phyloP scores from a whole-genome alignment of 2,888 invertebrate genomes.

The Drosophila villosipedis region DNA sequence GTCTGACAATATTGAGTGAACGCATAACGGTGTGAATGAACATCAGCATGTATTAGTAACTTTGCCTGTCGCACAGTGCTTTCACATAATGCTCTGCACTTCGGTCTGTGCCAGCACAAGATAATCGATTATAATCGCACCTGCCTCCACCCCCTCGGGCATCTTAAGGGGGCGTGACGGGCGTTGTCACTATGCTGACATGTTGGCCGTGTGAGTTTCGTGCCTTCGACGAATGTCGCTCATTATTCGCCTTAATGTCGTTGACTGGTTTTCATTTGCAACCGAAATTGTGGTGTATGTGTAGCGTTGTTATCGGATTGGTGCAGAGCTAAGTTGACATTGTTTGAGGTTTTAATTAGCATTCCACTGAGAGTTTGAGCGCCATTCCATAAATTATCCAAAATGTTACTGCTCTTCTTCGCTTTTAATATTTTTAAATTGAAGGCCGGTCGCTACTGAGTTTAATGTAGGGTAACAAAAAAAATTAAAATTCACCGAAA shows the following conservation, averaged over 20 bases:
- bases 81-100: slow-evolving; percentile 10
- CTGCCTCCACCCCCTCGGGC: slow-evolving; percentile 16
- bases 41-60: neutral
- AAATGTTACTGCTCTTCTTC: neutral
- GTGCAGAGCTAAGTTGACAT: neutral
- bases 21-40: neutral
- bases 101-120: slow-evolving; percentile 30
- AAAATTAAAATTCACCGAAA: neutral
- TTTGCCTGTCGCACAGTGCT: neutral
- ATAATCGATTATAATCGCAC: slow-evolving; percentile 73
- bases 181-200: slow-evolving; percentile 37
- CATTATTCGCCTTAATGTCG: slow-evolving; percentile 75
- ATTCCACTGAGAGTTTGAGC: neutral
- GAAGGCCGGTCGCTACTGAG: neutral
- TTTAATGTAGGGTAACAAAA: slow-evolving; percentile 9
- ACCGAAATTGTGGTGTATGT: neutral
- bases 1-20: neutral
- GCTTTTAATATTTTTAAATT: neutral
- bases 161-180: slow-evolving; percentile 35
- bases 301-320: neutral
- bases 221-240: slow-evolving; percentile 50
- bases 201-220: slow-evolving; percentile 38
- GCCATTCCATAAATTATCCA: neutral
- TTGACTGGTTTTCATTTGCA: slow-evolving; percentile 30
- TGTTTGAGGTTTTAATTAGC: slow-evolving; percentile 1